Conservation (phyloP, 2,888 invertebrate genomes). For the Dryocosmus kuriphilus region DNA sequence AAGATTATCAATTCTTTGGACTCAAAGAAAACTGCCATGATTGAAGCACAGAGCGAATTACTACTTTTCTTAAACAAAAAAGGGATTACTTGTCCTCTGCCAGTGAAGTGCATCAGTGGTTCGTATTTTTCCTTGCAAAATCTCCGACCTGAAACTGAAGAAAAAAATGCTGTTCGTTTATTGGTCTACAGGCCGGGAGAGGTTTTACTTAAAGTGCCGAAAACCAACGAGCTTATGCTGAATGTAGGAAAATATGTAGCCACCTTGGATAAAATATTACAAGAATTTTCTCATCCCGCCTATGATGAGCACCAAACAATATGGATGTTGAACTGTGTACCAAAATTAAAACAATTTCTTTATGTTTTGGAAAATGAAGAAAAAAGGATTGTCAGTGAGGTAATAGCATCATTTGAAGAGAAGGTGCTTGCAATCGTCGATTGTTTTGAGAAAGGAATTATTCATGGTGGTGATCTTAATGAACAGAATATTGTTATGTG, state of each 20-base stretch:
- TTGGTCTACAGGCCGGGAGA: slow-evolving; percentile 88
- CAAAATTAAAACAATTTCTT: slow-evolving; percentile 85
- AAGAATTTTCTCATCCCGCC: slow-evolving; percentile 87
- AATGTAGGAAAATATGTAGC: slow-evolving; percentile 87
- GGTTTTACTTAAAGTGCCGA: slow-evolving; percentile 82
- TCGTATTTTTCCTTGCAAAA: slow-evolving; percentile 81
- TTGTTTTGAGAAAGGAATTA: slow-evolving; percentile 84
- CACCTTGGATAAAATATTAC: slow-evolving; percentile 83
- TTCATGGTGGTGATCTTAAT: slow-evolving; percentile 96
- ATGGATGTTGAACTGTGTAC: slow-evolving; percentile 88
- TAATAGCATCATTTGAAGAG: slow-evolving; percentile 83
- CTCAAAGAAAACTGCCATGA: slow-evolving; percentile 83
- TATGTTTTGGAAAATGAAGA: slow-evolving; percentile 84
- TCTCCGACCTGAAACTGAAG: slow-evolving; percentile 76
- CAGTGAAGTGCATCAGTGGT: slow-evolving; percentile 84
- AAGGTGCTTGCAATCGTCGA: slow-evolving; percentile 80
- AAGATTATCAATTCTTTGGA: slow-evolving; percentile 92
- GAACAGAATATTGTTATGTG: slow-evolving; percentile 89
- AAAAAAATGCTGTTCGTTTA: slow-evolving; percentile 85
- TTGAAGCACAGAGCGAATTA: slow-evolving; percentile 88
- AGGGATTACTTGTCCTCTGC: slow-evolving; percentile 84
- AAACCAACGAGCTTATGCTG: slow-evolving; percentile 82
- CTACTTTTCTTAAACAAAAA: slow-evolving; percentile 85
- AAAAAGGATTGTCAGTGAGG: slow-evolving; percentile 81
- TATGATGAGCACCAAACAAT: slow-evolving; percentile 83